phyloP scores from a whole-genome alignment of 2,797 vertebrate genomes.

The Agapornis canus region DNA sequence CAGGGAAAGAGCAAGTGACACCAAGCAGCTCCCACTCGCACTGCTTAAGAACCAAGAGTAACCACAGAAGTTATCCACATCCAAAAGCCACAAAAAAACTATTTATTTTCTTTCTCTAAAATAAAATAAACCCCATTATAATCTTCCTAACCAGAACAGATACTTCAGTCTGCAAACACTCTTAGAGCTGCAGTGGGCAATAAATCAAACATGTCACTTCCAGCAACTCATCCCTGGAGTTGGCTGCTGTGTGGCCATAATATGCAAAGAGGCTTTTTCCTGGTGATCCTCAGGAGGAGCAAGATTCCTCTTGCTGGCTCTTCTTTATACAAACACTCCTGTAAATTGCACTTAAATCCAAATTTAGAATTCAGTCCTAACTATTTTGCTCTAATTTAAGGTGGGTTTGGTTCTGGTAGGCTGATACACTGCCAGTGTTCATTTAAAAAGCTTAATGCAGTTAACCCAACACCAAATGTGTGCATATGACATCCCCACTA shows the following conservation, averaged over 20 bases:
- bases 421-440: not conserved
- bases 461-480: not conserved
- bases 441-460: not conserved
- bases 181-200: not conserved
- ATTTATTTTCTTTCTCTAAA: constrained; percentile 3
- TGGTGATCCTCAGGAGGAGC: not conserved
- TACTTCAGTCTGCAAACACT: not conserved
- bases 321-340: constrained; percentile 21
- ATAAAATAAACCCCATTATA: not conserved
- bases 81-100: not conserved
- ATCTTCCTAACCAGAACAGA: not conserved
- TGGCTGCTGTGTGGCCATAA: not conserved
- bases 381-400: constrained; percentile 5
- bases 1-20: not conserved
- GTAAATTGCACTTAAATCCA: not conserved
- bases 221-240: not conserved
- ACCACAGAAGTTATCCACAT: not conserved
- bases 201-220: not conserved
- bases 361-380: constrained; percentile 20
- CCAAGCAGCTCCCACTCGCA: not conserved
- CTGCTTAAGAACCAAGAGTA: not conserved
- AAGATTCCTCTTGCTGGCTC: not conserved
- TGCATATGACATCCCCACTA: not conserved
- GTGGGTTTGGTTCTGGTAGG: not conserved
- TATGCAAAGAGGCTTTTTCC: not conserved